A percentile compares a stretch with the other conserved stretches of the same genome.
phyloP scores from a whole-genome alignment of 1,140 invertebrate species.

The Eupristina koningsbergeri region DNA sequence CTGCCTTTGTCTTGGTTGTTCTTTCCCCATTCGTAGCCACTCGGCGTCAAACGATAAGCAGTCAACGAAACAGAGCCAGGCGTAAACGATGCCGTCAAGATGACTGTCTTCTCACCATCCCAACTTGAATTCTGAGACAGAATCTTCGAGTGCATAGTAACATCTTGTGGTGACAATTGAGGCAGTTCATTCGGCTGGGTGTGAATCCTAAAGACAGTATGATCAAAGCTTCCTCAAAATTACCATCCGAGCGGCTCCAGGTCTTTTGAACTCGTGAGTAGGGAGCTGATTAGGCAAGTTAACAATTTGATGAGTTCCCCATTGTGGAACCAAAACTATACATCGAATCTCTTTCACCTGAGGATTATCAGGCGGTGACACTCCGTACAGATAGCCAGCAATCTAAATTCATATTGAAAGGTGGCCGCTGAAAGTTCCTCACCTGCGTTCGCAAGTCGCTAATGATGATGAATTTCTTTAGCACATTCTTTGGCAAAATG shows the following conservation, averaged over 20 bases:
- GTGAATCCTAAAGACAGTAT: too few relatives aligned
- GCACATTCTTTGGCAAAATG: conserved; percentile 97
- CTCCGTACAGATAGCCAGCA: conserved; percentile 96
- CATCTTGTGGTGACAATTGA: conserved; percentile 98
- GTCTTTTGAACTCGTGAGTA: conserved; percentile 94
- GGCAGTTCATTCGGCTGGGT: conserved; percentile 99
- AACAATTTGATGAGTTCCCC: conserved; percentile 99
- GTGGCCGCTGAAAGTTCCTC: not conserved
- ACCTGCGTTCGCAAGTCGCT: conserved; percentile 96
- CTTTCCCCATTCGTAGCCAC: conserved; percentile 98
- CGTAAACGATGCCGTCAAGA: conserved; percentile 99
- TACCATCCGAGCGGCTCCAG: conserved; percentile 97
- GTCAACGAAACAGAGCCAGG: conserved; percentile 98
- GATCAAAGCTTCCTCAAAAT: too few relatives aligned
- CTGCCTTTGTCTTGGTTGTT: conserved; percentile 99
- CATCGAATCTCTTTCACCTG: conserved; percentile 99
- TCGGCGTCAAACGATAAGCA: conserved; percentile 98
- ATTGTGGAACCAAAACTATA: conserved; percentile 97
- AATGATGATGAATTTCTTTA: conserved; percentile 99
- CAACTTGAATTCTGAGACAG: conserved; percentile 96
- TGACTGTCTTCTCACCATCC: conserved; percentile 99
- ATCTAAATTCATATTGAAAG: conserved; percentile 75
- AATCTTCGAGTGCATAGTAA: conserved; percentile 95
- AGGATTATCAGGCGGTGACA: conserved; percentile 97
- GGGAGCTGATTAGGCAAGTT: conserved; percentile 93